Evolutionary conservation across 2,797 vertebrate species (phyloP), one percentile per base, ranked within the genome.

Genomic region (Phoxinus dragarum): DNA sequence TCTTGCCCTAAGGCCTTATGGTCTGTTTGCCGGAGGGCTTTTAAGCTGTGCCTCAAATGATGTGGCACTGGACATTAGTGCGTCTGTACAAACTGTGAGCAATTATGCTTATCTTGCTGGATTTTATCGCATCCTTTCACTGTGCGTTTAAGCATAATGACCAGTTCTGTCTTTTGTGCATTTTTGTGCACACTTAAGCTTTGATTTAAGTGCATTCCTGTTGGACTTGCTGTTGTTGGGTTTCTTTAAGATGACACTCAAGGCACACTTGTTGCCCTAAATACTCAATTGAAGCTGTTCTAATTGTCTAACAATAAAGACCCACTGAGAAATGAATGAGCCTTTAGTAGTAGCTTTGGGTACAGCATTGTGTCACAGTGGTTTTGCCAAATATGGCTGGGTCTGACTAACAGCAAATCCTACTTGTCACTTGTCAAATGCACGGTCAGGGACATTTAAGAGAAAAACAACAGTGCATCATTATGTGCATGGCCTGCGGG

Each of bases 361-460:
- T 14, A 77, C 52, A 61, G 38, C 5, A 8, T 61, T 36, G 10
- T 59, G 66, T 59, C 44, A 69, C 44, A 42, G 67, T 81, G 23
- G 23, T 42, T 81, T 42, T 81, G 17, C 49, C 27, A 9, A 42
- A 16, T 31, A n/a, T 56, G 80, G 34, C 49, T 81, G 3, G 8
- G 38, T 44, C 19, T 23, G 74, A 68, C 47, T 79, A 69, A 71
- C 27, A 61, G 75, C 36, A 78, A 72, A 71, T 84, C 21, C 54
- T 56, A 5, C 74, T 79, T 71, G 83, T 44, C 49, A 61, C 83
- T 84, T 79, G 75, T 79, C 82, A 90, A 90, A 88, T 84, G 76
- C 78, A 67, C 38, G 56, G 81, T 87, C 89, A 87, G 76, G 84
- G 89, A 81, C 75, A 56, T 80, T 91, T 86, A 89, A 79, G 75